Conservation (phyloP, 2,888 invertebrate genomes). For the Hirtodrosophila trivittata region DNA sequence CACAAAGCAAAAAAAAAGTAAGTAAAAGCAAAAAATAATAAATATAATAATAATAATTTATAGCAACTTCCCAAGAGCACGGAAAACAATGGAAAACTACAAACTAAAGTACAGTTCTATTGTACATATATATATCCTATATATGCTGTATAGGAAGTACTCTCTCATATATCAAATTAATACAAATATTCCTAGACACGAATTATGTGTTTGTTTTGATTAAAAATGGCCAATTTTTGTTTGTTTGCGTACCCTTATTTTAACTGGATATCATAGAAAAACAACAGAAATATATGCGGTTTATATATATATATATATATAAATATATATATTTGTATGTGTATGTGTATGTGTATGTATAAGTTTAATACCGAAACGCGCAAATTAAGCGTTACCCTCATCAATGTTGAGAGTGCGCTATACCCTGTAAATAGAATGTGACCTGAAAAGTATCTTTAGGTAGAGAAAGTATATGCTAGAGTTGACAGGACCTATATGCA, state of each 20-base stretch:
- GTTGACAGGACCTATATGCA: no score
- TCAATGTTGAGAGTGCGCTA: slow-evolving; percentile 39
- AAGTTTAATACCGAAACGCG: slow-evolving; percentile 8
- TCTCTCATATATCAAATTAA: slow-evolving; percentile 25
- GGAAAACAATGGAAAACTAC: slow-evolving; percentile 28
- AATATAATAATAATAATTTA: slow-evolving; percentile 42
- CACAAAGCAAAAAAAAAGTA: slow-evolving; percentile 19
- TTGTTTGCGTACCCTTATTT: slow-evolving; percentile 10
- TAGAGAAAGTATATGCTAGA: no score
- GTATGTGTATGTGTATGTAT: background rate
- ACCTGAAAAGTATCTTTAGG: no score
- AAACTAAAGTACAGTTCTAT: slow-evolving; percentile 9
- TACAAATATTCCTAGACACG: slow-evolving; percentile 49
- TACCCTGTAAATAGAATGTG: slow-evolving; percentile 9
- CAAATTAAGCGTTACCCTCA: slow-evolving; percentile 50
- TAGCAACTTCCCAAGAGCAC: slow-evolving; percentile 26
- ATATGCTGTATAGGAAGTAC: background rate
- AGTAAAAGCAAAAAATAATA: background rate
- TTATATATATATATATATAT: background rate
- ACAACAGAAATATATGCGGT: no score
- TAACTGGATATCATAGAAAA: slow-evolving; percentile 1
- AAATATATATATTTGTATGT: no score
- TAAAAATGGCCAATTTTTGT: slow-evolving; percentile 59
- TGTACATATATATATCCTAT: background rate
- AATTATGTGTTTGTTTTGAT: slow-evolving; percentile 73